Evolutionary conservation across 2,113 vertebrate species (phyloP), one percentile per base, ranked within the genome.

Genomic region (Chelonoidis abingdonii): DNA sequence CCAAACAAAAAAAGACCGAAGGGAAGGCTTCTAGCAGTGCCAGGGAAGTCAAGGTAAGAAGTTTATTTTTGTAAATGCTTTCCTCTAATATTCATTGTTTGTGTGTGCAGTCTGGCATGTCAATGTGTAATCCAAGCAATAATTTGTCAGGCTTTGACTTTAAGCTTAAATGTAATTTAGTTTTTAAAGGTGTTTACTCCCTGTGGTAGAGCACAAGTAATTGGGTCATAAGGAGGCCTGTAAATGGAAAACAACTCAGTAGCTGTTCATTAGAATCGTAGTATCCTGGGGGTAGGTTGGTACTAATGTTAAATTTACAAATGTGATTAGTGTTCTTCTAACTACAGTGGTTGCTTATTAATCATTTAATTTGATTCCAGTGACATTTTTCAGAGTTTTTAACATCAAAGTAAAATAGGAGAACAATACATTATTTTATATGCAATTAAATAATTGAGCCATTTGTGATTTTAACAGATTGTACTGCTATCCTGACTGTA

Each of bases 1-100:
- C 99, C 90, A 99, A 99, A 92, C 99, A 99, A 96, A 98, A 99
- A 94, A 99, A 99, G 96, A 98, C 98, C 1, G 99, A 99, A 89
- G 99, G 99, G 92, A 99, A 99, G 81, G 97, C 96, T 81, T 98
- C 98, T 29, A 98, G 98, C 84, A 98, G 97, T 97, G 95, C 98
- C 79, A 99, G 99, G 35, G 99, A 99, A 21, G 86, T 97, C 95
- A 99, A 99, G 99, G 99, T 99, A 92, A 86, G 52, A 59, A 50
- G 13, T 44, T 93, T 44, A 0, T 38, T 50, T 50, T 89, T 69
- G 47, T 13, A 4, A 31, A 22, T 5, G 44, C 89, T 75, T 52
- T 10, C 4, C 49, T 21, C 56, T 89, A 72, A 27, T 38, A 21
- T 38, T 41, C 53, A 27, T 49, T 47, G 12, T 31, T 35, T 21